Percentiles rank a stretch among this genome's conserved stretches.
These are phyloP conservation scores for Anolis sagrei DNA, from an alignment of 2,113 vertebrate genomes.

Conservation along the genomic window DNA sequence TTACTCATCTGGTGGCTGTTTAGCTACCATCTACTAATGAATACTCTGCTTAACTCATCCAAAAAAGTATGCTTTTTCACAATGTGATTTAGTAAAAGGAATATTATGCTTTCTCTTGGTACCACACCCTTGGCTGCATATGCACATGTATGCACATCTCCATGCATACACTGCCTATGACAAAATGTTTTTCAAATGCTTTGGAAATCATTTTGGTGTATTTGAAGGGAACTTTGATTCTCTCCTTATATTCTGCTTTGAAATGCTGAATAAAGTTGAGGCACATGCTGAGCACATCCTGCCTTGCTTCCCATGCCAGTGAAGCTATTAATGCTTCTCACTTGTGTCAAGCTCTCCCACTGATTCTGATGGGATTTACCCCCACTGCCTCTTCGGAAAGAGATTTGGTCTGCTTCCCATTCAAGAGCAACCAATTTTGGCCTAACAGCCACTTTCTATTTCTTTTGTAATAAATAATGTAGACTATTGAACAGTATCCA, in stretches of 20 bases:
- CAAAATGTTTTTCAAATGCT: not conserved
- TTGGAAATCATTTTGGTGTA: too few relatives aligned
- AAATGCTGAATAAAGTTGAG: not conserved
- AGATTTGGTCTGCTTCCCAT: not conserved
- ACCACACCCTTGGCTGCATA: not conserved
- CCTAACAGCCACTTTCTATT: conserved; percentile 24
- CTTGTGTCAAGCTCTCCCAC: not conserved
- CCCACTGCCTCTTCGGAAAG: not conserved
- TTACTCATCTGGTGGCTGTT: too few relatives aligned
- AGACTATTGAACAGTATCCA: not conserved
- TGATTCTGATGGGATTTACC: conserved; percentile 1
- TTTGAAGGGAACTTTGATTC: not conserved
- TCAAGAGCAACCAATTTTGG: not conserved
- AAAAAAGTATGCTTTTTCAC: too few relatives aligned
- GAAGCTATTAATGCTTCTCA: not conserved
- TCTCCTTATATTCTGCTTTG: not conserved
- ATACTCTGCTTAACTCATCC: too few relatives aligned
- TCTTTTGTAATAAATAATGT: not conserved
- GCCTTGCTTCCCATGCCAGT: not conserved
- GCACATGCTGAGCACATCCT: not conserved
- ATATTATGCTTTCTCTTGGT: not conserved
- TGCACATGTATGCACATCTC: not conserved
- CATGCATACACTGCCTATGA: not conserved
- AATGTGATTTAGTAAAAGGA: not conserved
- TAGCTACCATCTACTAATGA: too few relatives aligned